Conservation (phyloP, 1,140 invertebrate species). For the Coelopa frigida region DNA sequence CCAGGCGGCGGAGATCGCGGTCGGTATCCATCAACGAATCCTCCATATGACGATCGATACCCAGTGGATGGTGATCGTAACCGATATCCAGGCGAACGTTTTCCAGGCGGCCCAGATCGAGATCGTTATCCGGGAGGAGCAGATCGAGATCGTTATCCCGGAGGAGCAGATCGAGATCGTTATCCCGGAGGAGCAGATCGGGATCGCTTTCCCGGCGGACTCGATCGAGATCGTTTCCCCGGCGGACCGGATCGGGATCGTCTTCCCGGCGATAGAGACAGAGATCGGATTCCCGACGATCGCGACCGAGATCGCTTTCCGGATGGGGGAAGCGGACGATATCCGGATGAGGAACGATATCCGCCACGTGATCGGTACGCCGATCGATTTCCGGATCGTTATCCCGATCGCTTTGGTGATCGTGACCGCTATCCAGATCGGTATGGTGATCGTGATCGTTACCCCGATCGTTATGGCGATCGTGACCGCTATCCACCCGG, state of each 20-base stretch:
- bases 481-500: conserved; percentile 27
- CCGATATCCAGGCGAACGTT: conserved; percentile 26
- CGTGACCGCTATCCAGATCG: conserved; percentile 29
- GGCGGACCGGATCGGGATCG: conserved; percentile 37
- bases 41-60: conserved; percentile 7
- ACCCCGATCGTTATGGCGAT: conserved; percentile 17
- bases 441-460: conserved; percentile 19
- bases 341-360: conserved; percentile 21
- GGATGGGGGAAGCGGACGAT: conserved; percentile 23
- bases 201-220: conserved; percentile 35
- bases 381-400: conserved; percentile 15
- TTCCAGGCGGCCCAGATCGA: conserved; percentile 37
- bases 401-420: conserved; percentile 18
- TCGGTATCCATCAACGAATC: conserved; percentile 11
- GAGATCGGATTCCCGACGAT: conserved; percentile 33
- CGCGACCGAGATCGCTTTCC: conserved; percentile 45
- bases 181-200: conserved; percentile 21
- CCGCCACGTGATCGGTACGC: conserved; percentile 24
- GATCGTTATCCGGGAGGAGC: conserved; percentile 35
- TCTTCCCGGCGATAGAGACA: conserved; percentile 38
- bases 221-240: conserved; percentile 32
- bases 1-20: conserved; percentile 7
- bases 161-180: conserved; percentile 23
- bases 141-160: conserved; percentile 29
- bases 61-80: conserved; percentile 14